A percentile compares a stretch with the other conserved stretches of the same genome.
phyloP scores from a whole-genome alignment of 2,797 vertebrate species.

The Botia kubotai region DNA sequence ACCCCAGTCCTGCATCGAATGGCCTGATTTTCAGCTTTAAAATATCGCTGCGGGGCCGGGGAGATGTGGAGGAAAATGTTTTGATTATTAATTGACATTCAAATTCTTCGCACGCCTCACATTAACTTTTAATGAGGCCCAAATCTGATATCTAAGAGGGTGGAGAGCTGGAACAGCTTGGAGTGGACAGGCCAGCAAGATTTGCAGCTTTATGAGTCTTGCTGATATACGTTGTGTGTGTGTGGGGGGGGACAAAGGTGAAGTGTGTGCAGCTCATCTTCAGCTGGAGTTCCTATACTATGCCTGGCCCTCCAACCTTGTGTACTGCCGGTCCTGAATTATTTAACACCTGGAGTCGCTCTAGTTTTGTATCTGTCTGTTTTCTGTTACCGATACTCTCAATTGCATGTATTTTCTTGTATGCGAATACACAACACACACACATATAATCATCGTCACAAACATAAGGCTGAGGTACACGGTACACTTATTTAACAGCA shows the following conservation, averaged over 20 bases:
- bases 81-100: slow-evolving; percentile 76
- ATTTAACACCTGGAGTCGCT: slow-evolving; percentile 59
- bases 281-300: slow-evolving; percentile 27
- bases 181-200: slow-evolving; percentile 25
- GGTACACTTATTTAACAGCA: slow-evolving; percentile 4
- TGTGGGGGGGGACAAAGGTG: slow-evolving; percentile 34
- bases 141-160: slow-evolving; percentile 50
- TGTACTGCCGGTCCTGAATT: slow-evolving; percentile 52
- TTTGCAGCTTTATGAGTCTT: slow-evolving; percentile 5
- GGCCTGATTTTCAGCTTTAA: slow-evolving; percentile 54
- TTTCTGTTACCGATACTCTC: slow-evolving; percentile 28
- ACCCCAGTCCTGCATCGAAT: background rate
- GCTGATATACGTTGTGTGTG: slow-evolving; percentile 7
- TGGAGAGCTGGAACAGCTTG: slow-evolving; percentile 7
- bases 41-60: slow-evolving; percentile 56
- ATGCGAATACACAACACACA: slow-evolving; percentile 10
- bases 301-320: slow-evolving; percentile 13
- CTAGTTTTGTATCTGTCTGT: slow-evolving; percentile 39
- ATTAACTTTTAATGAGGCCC: slow-evolving; percentile 76
- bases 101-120: slow-evolving; percentile 69
- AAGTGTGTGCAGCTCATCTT: slow-evolving; percentile 36
- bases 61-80: slow-evolving; percentile 60
- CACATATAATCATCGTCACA: slow-evolving; percentile 15
- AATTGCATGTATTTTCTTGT: background rate
- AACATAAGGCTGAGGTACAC: slow-evolving; percentile 22